phyloP scores from a whole-genome alignment of 2,888 invertebrate genomes.

The Agrochola circellaris region DNA sequence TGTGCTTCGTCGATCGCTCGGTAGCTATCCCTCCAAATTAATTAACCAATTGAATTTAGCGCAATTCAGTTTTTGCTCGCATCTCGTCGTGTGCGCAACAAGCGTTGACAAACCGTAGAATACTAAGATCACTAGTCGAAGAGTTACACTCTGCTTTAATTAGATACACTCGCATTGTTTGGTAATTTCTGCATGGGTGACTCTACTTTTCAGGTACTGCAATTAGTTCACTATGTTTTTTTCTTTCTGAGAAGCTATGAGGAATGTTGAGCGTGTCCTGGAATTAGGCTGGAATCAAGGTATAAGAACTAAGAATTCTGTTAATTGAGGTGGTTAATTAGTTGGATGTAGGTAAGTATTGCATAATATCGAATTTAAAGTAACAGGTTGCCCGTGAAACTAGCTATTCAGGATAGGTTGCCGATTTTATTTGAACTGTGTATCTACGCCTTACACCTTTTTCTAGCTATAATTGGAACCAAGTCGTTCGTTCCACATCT shows the following conservation, averaged over 20 bases:
- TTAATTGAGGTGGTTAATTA: too few relatives aligned
- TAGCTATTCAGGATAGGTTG: background rate
- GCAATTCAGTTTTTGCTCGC: conserved; percentile 81
- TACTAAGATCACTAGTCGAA: conserved; percentile 51
- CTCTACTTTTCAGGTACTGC: conserved; percentile 32
- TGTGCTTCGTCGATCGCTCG: conserved; percentile 75
- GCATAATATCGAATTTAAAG: background rate
- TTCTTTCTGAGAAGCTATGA: conserved; percentile 5
- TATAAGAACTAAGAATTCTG: conserved; percentile 31
- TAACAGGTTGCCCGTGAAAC: background rate
- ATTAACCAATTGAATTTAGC: conserved; percentile 87
- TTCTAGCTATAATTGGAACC: conserved; percentile 19
- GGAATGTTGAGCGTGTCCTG: conserved; percentile 31
- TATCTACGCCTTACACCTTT: background rate
- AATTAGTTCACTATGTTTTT: conserved; percentile 22
- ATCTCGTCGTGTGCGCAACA: conserved; percentile 65
- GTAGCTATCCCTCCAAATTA: conserved; percentile 85
- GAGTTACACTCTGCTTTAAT: conserved; percentile 48
- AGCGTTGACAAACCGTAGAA: conserved; percentile 52
- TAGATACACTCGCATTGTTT: conserved; percentile 59
- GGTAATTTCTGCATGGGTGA: conserved; percentile 57
- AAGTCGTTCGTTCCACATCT: conserved; percentile 10
- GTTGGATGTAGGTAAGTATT: background rate
- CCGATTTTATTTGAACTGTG: background rate
- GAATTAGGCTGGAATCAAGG: conserved; percentile 34